Evolutionary conservation across 2,113 vertebrate species (phyloP).

Genomic region (Danio rerio): DNA sequence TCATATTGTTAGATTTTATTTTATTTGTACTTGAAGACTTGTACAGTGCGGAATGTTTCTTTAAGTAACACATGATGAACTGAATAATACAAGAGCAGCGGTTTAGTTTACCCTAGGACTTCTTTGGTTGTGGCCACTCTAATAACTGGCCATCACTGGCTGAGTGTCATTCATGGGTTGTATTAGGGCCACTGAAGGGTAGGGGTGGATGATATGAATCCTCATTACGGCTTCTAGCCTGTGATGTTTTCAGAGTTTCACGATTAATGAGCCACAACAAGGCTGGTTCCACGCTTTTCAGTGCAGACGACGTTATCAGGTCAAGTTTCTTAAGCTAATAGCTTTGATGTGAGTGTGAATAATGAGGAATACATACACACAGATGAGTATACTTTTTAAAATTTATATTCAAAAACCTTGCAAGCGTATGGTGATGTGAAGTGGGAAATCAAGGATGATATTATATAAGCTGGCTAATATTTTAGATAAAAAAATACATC

Average conservation of each 20-base stretch:
- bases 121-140: background rate
- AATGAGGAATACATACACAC: conserved; percentile 61
- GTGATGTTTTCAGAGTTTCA: conserved; percentile 39
- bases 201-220: conserved; percentile 4
- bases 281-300: conserved; percentile 61
- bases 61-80: no score
- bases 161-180: conserved; percentile 5
- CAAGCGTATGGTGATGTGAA: conserved; percentile 23
- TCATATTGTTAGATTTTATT: no score
- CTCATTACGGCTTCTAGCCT: conserved; percentile 43
- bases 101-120: background rate
- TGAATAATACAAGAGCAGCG: conserved; percentile 6
- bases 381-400: conserved; percentile 30
- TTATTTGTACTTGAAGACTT: no score
- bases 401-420: conserved; percentile 25
- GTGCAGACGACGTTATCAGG: conserved; percentile 68
- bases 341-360: conserved; percentile 70
- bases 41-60: no score
- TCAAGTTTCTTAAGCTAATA: conserved; percentile 63
- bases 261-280: conserved; percentile 64
- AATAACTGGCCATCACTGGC: conserved; percentile 2
- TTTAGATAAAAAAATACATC: no score
- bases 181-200: conserved; percentile 7
- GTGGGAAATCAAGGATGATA: conserved; percentile 19
- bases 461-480: background rate